Evolutionary conservation across 2,113 vertebrate species (phyloP), one percentile per base, ranked within the genome.

Genomic region (Leuciscus idus): DNA sequence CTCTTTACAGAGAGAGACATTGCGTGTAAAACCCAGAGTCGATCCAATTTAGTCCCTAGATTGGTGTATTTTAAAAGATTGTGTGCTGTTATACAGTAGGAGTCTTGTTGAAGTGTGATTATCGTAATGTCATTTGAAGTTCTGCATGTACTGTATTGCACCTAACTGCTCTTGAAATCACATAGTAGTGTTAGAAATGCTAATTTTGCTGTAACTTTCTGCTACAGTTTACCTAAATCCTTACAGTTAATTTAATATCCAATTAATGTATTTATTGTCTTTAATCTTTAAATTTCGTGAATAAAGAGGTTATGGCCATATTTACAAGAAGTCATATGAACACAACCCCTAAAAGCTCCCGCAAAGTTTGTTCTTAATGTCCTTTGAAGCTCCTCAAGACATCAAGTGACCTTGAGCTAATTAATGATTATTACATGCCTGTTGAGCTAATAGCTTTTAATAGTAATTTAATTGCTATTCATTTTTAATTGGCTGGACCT

Each of bases 371-470:
- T 83, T 78, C 74, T 78, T 46, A 12, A 26, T 81, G 79, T 75
- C 70, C 73, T 81, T 84, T 48, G 87, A 90, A 93, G 92, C 91
- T 92, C 89, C 90, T 89, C 92, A 86, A 84, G 89, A 91, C 90
- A 88, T 87, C 85, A 83, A 75, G 87, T 93, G 90, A 94, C 93
- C 93, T 94, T 94, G 91, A 93, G 92, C 88, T 92, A 94, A 94
- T 93, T 94, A 93, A 88, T 77, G 90, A 91, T 92, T 93, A 95
- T 94, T 95, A 94, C 92, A 95, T 92, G 93, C 92, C 93, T 93
- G 93, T 94, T 93, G 92, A 93, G 90, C 90, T 87, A 83, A 87
- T 80, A 76, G 80, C 57, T 66, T 81, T 52, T 94, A 95, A 94
- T 93, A 91, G 90, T 85, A 89, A 91, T 92, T 93, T 94, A 93